These are phyloP conservation scores for Columba guinea DNA, from an alignment of 2,797 vertebrate genomes.

Conservation along the genomic window DNA sequence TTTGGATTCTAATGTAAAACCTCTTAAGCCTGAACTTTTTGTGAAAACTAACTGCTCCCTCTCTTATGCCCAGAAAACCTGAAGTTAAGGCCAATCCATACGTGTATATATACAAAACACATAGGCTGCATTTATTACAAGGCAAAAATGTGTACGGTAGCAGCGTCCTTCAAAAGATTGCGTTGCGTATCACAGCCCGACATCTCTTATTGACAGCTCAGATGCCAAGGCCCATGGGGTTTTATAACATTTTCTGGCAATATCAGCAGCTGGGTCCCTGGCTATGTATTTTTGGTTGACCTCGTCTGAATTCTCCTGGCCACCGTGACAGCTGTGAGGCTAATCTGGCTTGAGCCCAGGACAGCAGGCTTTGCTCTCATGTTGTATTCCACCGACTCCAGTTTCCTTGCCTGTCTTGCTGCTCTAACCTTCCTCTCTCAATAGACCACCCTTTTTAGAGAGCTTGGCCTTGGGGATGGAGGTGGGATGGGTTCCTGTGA, in stretches of 20 bases:
- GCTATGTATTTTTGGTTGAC: slow-evolving; percentile 15
- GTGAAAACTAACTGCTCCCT: not conserved
- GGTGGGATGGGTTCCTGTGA: not conserved
- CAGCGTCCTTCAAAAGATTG: not conserved
- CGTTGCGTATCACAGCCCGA: not conserved
- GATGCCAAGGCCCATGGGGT: not conserved
- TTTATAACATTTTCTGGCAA: not conserved
- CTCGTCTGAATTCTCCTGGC: not conserved
- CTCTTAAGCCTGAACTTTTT: not conserved
- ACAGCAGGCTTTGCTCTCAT: not conserved
- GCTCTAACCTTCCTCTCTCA: not conserved
- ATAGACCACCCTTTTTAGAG: not conserved
- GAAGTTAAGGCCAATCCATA: not conserved
- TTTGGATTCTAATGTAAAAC: not conserved
- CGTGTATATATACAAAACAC: rapidly evolving
- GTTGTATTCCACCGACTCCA: not conserved
- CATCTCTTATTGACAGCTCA: not conserved
- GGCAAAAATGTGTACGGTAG: too few relatives aligned
- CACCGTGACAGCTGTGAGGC: not conserved
- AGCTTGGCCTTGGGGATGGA: not conserved
- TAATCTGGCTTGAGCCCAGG: slow-evolving; percentile 8
- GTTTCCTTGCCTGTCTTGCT: not conserved
- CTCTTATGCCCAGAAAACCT: not conserved
- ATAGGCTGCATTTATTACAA: rapidly evolving
- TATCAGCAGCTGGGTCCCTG: slow-evolving; percentile 13